These are phyloP conservation scores for Cossypha caffra DNA, from an alignment of 2,797 vertebrate species.

Conservation along the genomic window DNA sequence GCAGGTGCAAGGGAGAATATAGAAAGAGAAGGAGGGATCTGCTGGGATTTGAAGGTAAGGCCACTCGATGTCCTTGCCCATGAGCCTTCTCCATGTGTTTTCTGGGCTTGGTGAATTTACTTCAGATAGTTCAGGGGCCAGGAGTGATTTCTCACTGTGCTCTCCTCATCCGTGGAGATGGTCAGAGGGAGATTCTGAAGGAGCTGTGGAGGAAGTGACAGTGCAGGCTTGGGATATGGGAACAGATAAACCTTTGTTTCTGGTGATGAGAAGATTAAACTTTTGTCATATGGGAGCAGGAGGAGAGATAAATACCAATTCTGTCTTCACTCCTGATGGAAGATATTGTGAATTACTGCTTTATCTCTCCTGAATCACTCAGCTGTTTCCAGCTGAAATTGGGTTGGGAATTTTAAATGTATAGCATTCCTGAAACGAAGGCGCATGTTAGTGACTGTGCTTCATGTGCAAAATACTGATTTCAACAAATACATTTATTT, in stretches of 20 bases:
- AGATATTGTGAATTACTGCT: not conserved
- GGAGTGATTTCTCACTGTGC: not conserved
- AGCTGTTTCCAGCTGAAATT: not conserved
- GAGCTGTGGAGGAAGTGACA: not conserved
- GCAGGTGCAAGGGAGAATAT: not conserved
- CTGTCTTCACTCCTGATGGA: not conserved
- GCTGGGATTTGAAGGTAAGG: not conserved
- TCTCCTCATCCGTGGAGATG: fast-evolving
- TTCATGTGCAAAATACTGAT: not conserved
- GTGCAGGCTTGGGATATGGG: not conserved
- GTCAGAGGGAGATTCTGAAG: not conserved
- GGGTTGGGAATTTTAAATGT: not conserved
- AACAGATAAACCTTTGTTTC: not conserved
- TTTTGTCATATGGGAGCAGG: not conserved
- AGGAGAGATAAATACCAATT: not conserved
- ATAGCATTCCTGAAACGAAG: not conserved
- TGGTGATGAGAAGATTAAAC: not conserved
- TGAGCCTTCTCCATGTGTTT: fast-evolving
- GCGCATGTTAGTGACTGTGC: not conserved
- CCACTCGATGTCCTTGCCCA: not conserved
- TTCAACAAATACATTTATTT: not conserved
- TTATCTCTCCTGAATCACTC: not conserved
- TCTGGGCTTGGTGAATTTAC: not conserved
- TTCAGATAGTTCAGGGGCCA: not conserved
- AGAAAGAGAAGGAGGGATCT: not conserved